Base-by-base conservation (phyloP, 2,888 invertebrate species). In the Campoletis raptor region DNA sequence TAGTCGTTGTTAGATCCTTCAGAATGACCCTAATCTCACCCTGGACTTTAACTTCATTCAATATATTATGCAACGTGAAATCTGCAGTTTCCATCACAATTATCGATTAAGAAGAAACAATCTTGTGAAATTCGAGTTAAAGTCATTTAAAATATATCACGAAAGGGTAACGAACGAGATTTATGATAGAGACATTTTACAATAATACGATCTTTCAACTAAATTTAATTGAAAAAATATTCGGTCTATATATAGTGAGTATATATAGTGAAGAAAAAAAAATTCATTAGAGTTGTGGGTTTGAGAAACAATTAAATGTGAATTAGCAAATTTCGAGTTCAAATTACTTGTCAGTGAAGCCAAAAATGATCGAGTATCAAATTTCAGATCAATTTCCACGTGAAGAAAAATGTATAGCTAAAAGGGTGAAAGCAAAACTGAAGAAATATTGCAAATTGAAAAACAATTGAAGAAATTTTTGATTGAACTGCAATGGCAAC, bases 1-100 rank as follows among this genome's bases (percentile, higher is more conserved):
- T 18, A 69, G n/a, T 7, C 21, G 54, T 67, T 37, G 52, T 85
- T 79, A 74, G 74, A 83, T 85, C 73, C 81, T 57, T 8, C 74
- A 48, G 54, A 73, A 73, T 10, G 52, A 67, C 76, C 74, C 24
- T 80, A 37, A 64, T 83, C 64, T 76, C 80, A 54, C 42, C 73
- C 15, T 40, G n/a, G 54, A 15, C 37, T 37, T n/a, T 1, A 18
- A 1, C 48, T 67, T 24, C 15, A 24, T 40, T 15, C 30, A 24
- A 61, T 52, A 1, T 15, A 74, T 57, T 61, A 72, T 72, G 52
- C 72, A n/a, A 36, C 48, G 48, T n/a, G 10, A 8, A 30, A 52
- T 72, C 45, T 72, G 45, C 45, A 81, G 45, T 64, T 61, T 30
- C 6, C 61, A 61, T 61, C 6, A 48, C 48, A 48, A 48, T 48